Percentiles rank a stretch among this genome's conserved stretches.
phyloP scores from a whole-genome alignment of 2,113 vertebrate genomes.

The Cheilinus undulatus region DNA sequence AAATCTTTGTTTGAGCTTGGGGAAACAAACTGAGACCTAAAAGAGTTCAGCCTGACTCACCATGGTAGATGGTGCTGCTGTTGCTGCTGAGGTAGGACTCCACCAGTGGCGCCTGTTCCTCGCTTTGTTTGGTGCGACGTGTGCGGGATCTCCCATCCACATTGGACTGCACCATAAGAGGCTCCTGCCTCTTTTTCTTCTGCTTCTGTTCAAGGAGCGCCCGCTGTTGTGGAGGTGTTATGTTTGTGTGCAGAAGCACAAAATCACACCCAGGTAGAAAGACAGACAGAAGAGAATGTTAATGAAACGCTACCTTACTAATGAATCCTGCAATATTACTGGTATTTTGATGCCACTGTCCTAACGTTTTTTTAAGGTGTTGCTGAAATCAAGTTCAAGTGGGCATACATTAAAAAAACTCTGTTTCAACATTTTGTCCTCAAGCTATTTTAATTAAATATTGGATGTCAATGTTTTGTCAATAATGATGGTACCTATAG shows the following conservation, averaged over 20 bases:
- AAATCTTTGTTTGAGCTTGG: slow-evolving; percentile 18
- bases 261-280: neutral
- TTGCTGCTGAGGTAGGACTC: slow-evolving; percentile 97
- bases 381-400: too few relatives aligned
- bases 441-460: too few relatives aligned
- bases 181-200: slow-evolving; percentile 98
- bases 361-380: too few relatives aligned
- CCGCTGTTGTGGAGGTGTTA: slow-evolving; percentile 80
- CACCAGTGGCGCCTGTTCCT: slow-evolving; percentile 96
- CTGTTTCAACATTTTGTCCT: too few relatives aligned
- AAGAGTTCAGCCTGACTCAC: slow-evolving; percentile 71
- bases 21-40: neutral
- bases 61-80: slow-evolving; percentile 95
- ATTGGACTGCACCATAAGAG: slow-evolving; percentile 97
- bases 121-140: slow-evolving; percentile 91
- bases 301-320: too few relatives aligned
- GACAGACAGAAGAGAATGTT: neutral
- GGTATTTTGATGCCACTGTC: too few relatives aligned
- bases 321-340: too few relatives aligned
- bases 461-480: too few relatives aligned
- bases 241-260: slow-evolving; percentile 18
- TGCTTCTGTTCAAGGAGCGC: slow-evolving; percentile 97
- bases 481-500: too few relatives aligned
- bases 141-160: slow-evolving; percentile 91
- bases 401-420: too few relatives aligned